phyloP scores from a whole-genome alignment of 2,888 invertebrate species.

The Cantharis rustica region DNA sequence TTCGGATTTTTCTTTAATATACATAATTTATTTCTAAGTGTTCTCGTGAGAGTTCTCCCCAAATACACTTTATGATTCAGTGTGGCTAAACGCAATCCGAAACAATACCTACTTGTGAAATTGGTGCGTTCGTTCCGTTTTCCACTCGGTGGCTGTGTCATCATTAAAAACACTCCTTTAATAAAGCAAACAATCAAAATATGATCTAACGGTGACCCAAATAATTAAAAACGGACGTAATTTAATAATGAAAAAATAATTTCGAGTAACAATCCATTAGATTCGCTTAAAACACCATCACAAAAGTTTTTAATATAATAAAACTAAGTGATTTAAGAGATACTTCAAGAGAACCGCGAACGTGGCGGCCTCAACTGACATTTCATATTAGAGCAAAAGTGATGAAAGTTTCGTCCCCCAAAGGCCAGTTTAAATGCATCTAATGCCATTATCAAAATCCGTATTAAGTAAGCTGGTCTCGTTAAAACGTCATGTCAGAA shows the following conservation, averaged over 20 bases:
- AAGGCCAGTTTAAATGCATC: slow-evolving; percentile 24
- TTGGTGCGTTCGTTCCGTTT: not conserved
- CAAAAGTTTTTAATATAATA: not conserved
- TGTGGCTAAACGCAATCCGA: not conserved
- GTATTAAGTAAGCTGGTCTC: slow-evolving; percentile 18
- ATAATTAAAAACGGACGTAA: not conserved
- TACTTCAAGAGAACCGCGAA: slow-evolving; percentile 14
- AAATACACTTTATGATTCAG: not conserved
- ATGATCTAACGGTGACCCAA: slow-evolving; percentile 1
- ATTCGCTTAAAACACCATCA: not conserved
- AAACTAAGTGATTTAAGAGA: slow-evolving; percentile 11
- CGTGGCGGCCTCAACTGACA: slow-evolving; percentile 11
- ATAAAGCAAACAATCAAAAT: not conserved
- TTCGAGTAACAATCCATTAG: not conserved
- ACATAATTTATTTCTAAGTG: not conserved
- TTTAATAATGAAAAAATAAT: not conserved
- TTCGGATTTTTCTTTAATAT: not conserved
- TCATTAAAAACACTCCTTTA: not conserved
- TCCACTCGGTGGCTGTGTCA: not conserved
- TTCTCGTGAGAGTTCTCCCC: not conserved
- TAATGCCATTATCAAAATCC: slow-evolving; percentile 24
- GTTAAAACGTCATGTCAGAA: slow-evolving; percentile 24
- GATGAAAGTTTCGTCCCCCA: slow-evolving; percentile 11
- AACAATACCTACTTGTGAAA: not conserved
- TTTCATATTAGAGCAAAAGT: slow-evolving; percentile 8